A percentile compares a stretch with the other conserved stretches of the same genome.
These are phyloP conservation scores for Drosophila ezoana DNA, from an alignment of 2,888 invertebrate species.

Conservation along the genomic window DNA sequence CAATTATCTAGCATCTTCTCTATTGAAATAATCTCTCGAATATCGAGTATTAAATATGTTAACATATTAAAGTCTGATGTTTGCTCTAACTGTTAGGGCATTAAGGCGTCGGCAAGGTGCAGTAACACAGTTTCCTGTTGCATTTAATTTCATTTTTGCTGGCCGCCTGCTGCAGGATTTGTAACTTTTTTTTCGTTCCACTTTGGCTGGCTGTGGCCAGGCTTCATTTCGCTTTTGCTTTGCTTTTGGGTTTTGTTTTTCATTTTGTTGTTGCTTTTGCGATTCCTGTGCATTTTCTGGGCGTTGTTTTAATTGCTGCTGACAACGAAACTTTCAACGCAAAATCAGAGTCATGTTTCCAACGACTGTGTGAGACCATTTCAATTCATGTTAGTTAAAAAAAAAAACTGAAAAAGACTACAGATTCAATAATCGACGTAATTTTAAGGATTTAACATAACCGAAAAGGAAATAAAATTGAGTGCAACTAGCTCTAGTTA, in stretches of 20 bases:
- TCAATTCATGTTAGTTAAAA: constrained; percentile 41
- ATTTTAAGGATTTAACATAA: constrained; percentile 19
- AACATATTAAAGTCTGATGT: too few relatives aligned
- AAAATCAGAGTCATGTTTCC: constrained; percentile 62
- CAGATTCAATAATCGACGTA: constrained; percentile 49
- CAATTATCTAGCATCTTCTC: too few relatives aligned
- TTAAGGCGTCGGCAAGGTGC: neutral
- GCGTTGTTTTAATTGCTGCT: constrained; percentile 71
- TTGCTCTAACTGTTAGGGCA: neutral
- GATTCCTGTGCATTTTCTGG: constrained; percentile 63
- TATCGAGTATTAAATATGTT: too few relatives aligned
- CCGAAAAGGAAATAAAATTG: constrained; percentile 20
- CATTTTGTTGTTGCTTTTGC: constrained; percentile 23
- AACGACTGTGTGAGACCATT: constrained; percentile 32
- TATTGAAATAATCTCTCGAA: too few relatives aligned
- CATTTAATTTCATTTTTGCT: constrained; percentile 69
- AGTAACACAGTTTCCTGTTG: constrained; percentile 30
- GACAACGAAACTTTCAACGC: constrained; percentile 72
- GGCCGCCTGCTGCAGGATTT: constrained; percentile 27
- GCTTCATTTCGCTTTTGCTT: constrained; percentile 44
- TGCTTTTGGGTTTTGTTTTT: constrained; percentile 21
- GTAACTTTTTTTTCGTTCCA: neutral
- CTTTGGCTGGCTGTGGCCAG: constrained; percentile 21
- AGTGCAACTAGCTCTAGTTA: neutral
- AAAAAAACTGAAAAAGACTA: neutral